These are phyloP conservation scores for Drosophila incognita DNA, from an alignment of 2,888 invertebrate genomes.

Conservation along the genomic window DNA sequence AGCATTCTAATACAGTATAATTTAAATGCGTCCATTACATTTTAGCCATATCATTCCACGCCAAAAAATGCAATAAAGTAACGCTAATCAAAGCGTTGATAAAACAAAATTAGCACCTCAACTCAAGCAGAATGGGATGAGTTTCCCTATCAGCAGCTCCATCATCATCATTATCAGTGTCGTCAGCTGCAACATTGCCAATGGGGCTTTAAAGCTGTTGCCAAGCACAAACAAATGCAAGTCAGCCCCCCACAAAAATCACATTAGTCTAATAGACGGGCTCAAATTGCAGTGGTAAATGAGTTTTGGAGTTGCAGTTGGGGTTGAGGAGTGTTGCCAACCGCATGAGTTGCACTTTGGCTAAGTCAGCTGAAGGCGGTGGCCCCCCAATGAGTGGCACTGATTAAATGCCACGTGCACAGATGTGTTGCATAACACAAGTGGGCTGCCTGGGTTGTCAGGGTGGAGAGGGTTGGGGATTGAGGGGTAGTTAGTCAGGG, in stretches of 20 bases:
- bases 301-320: conserved; percentile 8
- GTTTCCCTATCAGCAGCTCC: conserved; percentile 29
- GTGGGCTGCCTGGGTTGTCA: not conserved
- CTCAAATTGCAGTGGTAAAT: conserved; percentile 38
- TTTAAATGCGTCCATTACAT: too few relatives aligned
- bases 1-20: not conserved
- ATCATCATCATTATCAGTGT: conserved; percentile 5
- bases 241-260: conserved; percentile 37
- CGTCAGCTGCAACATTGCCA: conserved; percentile 31
- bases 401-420: conserved; percentile 69
- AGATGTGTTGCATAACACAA: conserved; percentile 37
- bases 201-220: conserved; percentile 57
- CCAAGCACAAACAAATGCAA: conserved; percentile 52
- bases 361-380: conserved; percentile 45
- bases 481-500: not conserved
- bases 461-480: not conserved
- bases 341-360: conserved; percentile 75
- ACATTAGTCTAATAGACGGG: conserved; percentile 43
- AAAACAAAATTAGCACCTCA: conserved; percentile 41
- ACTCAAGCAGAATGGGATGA: conserved; percentile 3
- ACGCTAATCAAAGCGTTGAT: conserved; percentile 64
- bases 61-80: conserved; percentile 62
- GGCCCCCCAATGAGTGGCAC: conserved; percentile 58
- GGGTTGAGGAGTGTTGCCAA: conserved; percentile 27
- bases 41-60: not conserved